Base-by-base conservation (phyloP, 2,113 vertebrate genomes). In the Ciconia maguari region DNA sequence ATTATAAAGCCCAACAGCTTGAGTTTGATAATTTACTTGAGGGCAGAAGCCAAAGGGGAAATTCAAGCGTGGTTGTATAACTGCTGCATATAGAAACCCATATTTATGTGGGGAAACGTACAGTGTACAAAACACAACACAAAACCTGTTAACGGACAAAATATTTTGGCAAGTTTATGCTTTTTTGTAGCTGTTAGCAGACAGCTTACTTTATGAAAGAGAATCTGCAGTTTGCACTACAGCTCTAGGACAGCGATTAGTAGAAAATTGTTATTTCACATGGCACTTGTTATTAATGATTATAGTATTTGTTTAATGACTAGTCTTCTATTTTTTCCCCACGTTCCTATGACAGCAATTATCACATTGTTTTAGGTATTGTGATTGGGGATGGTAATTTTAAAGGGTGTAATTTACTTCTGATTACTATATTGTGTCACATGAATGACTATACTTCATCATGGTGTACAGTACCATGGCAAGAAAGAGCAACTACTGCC, bases 391-490 rank as follows among this genome's bases (percentile, higher is more conserved):
- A 85, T 32, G 13, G 65, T 55, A 87, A 46, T 97, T 94, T 96
- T 68, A 77, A 90, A 77, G 85, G 64, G 26, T 77, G 32, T 46
- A 78, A 95, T 96, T 94, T 93, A 70, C 66, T 93, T 94, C 75
- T 97, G 97, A 97, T 97, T 96, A 79, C 70, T 94, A 49, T 74
- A 96, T 83, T 97, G 66, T 97, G 41, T 49, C 34, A 70, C 38
- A 61, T 94, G 84, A 96, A 96, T 89, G 90, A 84, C 57, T 87
- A 12, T 16, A 79, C 36, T 94, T 75, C 60, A 69, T 91, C 71
- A 58, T 32, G 44, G 60, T 61, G 44, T 57, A 78, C 7, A 61
- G 16, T 34, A 46, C n/a, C 4, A 2, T 52, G 76, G 51, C 55
- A 93, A 95, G 75, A 91, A 75, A 79, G 55, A 78, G 6, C 30